Percentiles rank a stretch among this genome's conserved stretches.
Conservation (phyloP, 2,888 invertebrate genomes). For the Nowickia ferox region DNA sequence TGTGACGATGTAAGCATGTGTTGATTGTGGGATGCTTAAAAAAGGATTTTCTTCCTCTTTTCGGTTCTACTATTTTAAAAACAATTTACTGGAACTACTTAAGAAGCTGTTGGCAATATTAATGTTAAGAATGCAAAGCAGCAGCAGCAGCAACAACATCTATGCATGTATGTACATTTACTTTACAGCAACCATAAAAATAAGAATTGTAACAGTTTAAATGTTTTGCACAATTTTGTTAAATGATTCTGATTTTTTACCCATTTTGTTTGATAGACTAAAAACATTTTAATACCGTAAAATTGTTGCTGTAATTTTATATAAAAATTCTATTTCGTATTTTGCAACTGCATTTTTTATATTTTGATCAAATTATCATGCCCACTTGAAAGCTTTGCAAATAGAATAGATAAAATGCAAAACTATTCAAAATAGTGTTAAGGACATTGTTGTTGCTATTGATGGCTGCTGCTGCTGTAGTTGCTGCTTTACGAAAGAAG, state of each 20-base stretch:
- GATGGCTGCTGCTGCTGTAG: neutral
- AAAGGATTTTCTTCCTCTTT: constrained; percentile 6
- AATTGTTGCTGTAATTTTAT: constrained; percentile 13
- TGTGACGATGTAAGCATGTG: constrained; percentile 12
- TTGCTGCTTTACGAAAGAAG: neutral
- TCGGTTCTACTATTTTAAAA: neutral
- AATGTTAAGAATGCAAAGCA: neutral
- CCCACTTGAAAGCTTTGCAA: constrained; percentile 31
- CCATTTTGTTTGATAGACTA: constrained; percentile 37
- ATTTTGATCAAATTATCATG: constrained; percentile 45
- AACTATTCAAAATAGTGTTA: constrained; percentile 58
- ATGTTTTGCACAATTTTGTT: constrained; percentile 1
- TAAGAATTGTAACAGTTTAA: constrained; percentile 19
- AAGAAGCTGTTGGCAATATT: constrained; percentile 48
- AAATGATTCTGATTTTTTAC: neutral
- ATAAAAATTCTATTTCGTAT: constrained; percentile 14
- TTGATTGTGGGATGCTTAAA: constrained; percentile 50
- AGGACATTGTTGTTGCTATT: constrained; percentile 16
- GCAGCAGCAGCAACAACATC: neutral
- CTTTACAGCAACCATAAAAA: constrained; percentile 1
- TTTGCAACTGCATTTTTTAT: neutral
- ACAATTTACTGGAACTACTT: constrained; percentile 41
- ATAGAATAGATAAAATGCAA: constrained; percentile 58
- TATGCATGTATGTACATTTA: neutral
- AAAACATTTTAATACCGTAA: constrained; percentile 25